A percentile compares a stretch with the other conserved stretches of the same genome.
phyloP scores from a whole-genome alignment of 2,797 vertebrate species.

The Pseudocheirus occidentalis region DNA sequence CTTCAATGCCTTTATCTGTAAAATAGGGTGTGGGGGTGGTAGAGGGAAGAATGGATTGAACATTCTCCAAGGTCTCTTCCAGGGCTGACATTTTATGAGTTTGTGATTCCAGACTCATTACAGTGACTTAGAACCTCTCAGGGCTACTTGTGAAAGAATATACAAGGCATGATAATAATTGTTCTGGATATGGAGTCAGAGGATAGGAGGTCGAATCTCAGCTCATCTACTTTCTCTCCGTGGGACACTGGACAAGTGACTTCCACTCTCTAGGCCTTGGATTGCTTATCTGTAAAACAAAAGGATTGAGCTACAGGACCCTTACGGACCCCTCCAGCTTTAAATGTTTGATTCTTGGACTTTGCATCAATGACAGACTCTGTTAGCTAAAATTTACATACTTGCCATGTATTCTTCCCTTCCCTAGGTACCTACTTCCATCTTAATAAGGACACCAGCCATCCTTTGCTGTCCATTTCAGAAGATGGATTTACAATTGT shows the following conservation, averaged over 20 bases:
- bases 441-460: slow-evolving; percentile 91
- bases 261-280: not conserved
- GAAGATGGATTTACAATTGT: slow-evolving; percentile 92
- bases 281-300: not conserved
- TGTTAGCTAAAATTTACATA: not conserved
- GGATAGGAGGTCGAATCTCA: not conserved
- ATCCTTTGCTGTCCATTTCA: slow-evolving; percentile 92
- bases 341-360: not conserved
- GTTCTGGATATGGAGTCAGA: not conserved
- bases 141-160: not conserved
- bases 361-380: not conserved
- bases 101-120: not conserved
- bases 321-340: not conserved
- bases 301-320: not conserved
- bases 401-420: not conserved
- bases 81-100: not conserved
- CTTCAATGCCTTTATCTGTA: not conserved
- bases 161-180: not conserved
- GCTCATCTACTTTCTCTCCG: not conserved
- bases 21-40: not conserved
- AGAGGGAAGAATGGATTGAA: not conserved
- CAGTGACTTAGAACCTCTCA: not conserved
- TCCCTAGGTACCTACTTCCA: slow-evolving; percentile 91
- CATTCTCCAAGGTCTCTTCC: not conserved
- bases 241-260: not conserved